phyloP scores from a whole-genome alignment of 2,888 invertebrate genomes.

The Chironomus tentans region DNA sequence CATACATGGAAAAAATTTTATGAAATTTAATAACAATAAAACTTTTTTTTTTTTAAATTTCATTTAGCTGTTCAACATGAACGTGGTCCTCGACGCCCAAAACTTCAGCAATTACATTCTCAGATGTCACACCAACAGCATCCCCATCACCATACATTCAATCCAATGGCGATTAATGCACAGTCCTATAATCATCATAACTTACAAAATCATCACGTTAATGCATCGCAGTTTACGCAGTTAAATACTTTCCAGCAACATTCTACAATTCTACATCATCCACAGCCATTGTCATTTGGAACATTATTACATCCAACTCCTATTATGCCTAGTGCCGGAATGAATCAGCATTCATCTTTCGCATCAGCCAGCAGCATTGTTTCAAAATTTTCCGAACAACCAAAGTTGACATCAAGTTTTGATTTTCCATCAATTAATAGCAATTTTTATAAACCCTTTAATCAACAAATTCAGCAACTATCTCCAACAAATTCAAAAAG shows the following conservation, averaged over 20 bases:
- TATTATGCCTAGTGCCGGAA: constrained; percentile 34
- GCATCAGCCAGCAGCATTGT: constrained; percentile 36
- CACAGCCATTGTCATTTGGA: constrained; percentile 35
- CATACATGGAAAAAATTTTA: no score
- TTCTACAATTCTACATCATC: constrained; percentile 32
- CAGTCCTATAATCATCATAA: constrained; percentile 29
- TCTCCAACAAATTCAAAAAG: constrained; percentile 25
- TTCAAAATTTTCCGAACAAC: background rate
- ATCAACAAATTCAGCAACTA: constrained; percentile 15
- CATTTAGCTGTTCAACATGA: constrained; percentile 90
- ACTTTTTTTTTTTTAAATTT: no score
- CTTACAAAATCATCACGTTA: constrained; percentile 29
- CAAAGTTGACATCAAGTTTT: constrained; percentile 9
- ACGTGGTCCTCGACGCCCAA: constrained; percentile 89
- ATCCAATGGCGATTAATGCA: constrained; percentile 27
- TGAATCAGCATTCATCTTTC: constrained; percentile 43
- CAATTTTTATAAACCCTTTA: constrained; percentile 24
- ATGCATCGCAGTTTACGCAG: constrained; percentile 14
- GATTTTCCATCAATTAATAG: constrained; percentile 26
- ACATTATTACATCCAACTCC: constrained; percentile 37
- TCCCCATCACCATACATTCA: constrained; percentile 31
- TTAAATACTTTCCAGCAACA: constrained; percentile 24
- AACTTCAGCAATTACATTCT: constrained; percentile 65
- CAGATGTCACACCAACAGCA: constrained; percentile 37
- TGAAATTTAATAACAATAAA: no score